Evolutionary conservation across 2,113 vertebrate genomes (phyloP).

Genomic region (Neomonachus schauinslandi): DNA sequence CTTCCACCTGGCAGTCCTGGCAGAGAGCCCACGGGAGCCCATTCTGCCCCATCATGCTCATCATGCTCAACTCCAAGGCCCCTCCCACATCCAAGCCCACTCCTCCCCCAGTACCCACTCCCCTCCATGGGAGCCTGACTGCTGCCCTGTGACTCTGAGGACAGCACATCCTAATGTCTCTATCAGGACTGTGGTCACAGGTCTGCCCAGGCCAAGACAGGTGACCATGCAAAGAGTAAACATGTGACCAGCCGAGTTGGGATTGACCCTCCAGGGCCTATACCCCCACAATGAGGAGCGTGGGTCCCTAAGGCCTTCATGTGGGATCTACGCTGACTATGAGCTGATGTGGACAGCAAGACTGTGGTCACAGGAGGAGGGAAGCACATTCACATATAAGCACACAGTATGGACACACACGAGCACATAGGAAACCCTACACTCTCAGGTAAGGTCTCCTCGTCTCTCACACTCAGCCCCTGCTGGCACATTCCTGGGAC

Average conservation of each 20-base stretch:
- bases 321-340: fast-evolving
- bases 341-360: background rate
- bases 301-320: background rate
- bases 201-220: background rate
- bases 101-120: background rate
- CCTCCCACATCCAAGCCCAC: background rate
- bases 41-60: background rate
- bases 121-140: background rate
- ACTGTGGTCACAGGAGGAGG: background rate
- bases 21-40: background rate
- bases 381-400: background rate
- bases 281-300: background rate
- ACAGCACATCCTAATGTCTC: background rate
- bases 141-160: background rate
- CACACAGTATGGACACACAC: fast-evolving
- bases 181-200: background rate
- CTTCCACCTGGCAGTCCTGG: background rate
- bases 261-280: background rate
- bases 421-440: background rate
- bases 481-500: fast-evolving
- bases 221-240: background rate
- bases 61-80: background rate
- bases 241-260: background rate
- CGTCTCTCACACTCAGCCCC: background rate
- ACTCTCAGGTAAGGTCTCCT: background rate